Base-by-base conservation (phyloP, 1,140 invertebrate genomes). In the Drosophila nigrodunni region DNA sequence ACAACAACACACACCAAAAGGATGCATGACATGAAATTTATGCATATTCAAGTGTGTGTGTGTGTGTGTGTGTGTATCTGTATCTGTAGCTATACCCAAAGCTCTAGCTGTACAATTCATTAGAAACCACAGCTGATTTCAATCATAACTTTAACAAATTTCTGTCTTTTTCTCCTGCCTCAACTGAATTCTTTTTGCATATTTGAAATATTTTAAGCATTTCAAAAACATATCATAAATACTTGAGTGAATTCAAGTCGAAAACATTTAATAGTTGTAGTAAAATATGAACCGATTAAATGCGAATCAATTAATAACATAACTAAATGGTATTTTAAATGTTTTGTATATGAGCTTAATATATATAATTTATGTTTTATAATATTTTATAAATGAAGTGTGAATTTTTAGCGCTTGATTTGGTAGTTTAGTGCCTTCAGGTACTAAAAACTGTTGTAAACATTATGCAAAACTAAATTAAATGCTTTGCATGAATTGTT, bases 71-170 rank as follows among this genome's bases (percentile, higher is more conserved):
- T 34, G 7, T 25, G 21, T 49, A 18, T 35, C 25, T 62, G 25
- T 62, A 39, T 18, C 2, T 41, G 58, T 46, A 41, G 44, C 7
- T 34, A 6, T 25, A 30, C 25, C 25, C 25, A 30, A 30, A 25
- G 9, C 30, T 73, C 35, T 57, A 46, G 66, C 55, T 52, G 52
- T 61, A 69, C 74, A 77, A 80, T 83, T 85, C 81, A 70, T 67
- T 80, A 83, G 76, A 83, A 85, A 57, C 55, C 55, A 74, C 64
- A 79, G 58, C 30, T 70, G 55, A 75, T 80, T 71, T 50, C 44
- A 75, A 58, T 79, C 67, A 70, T 64, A 41, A 30, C 6, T 30
- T 5, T 30, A 30, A 30, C 25, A 30, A 30, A 30, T 30, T 30
- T 30, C 15, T n/a, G 30, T 9, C 9, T 35, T 35, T 57, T 57